These are phyloP conservation scores for pig (Sus scrofa) DNA, from an alignment of 2,113 vertebrate genomes.

Conservation along the genomic window T2T-Sscrofa CM000819.6:135786001-135786500, in stretches of 20 bases:
- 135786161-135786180: conserved; percentile 20
- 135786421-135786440: not conserved
- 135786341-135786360: conserved; percentile 7
- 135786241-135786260: conserved; percentile 44
- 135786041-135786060: not conserved
- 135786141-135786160: not conserved
- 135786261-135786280: conserved; percentile 39
- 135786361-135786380: not conserved
- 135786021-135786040: not conserved
- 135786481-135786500: not conserved
- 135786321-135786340: conserved; percentile 40
- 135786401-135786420: not conserved
- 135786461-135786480: not conserved
- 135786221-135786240: conserved; percentile 9
- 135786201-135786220: conserved; percentile 57
- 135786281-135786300: conserved; percentile 60
- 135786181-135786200: conserved; percentile 50
- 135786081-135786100: conserved; percentile 37
- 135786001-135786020: not conserved
- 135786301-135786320: not conserved
- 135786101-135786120: conserved; percentile 48
- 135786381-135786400: not conserved
- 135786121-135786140: not conserved
- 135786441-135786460: too few species aligned
- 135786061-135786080: conserved; percentile 39